A percentile compares a stretch with the other conserved stretches of the same genome.
phyloP scores from a whole-genome alignment of 2,113 vertebrate species.

The Phoenicopterus ruber region DNA sequence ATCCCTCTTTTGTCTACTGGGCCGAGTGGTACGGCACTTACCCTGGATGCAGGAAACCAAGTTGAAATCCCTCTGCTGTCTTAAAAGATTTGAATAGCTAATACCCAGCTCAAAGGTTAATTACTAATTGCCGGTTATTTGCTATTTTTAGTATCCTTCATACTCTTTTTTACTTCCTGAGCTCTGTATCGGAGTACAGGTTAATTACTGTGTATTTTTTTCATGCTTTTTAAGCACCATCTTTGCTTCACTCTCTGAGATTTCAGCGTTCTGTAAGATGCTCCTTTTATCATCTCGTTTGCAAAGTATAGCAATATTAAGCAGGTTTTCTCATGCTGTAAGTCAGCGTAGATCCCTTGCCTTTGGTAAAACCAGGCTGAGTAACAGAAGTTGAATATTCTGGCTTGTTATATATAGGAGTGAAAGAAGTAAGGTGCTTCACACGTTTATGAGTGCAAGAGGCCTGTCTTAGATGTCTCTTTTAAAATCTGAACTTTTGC shows the following conservation, averaged over 20 bases:
- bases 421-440: neutral
- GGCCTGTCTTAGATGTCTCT: neutral
- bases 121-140: slow-evolving; percentile 42
- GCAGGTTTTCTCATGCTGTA: neutral
- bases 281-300: neutral
- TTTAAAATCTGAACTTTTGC: neutral
- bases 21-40: neutral
- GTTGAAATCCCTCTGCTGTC: neutral
- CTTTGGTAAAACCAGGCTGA: neutral
- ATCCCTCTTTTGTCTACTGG: neutral
- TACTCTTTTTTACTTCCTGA: neutral
- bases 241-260: neutral
- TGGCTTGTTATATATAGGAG: neutral
- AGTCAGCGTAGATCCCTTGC: neutral
- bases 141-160: slow-evolving; percentile 11
- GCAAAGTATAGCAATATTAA: neutral
- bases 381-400: neutral
- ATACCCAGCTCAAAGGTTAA: slow-evolving; percentile 43
- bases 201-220: neutral
- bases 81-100: neutral
- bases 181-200: neutral
- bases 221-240: neutral
- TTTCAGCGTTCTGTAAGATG: neutral
- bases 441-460: neutral
- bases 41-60: neutral